These are phyloP conservation scores for Macrophya annulata DNA, from an alignment of 2,888 invertebrate species.

Conservation along the genomic window DNA sequence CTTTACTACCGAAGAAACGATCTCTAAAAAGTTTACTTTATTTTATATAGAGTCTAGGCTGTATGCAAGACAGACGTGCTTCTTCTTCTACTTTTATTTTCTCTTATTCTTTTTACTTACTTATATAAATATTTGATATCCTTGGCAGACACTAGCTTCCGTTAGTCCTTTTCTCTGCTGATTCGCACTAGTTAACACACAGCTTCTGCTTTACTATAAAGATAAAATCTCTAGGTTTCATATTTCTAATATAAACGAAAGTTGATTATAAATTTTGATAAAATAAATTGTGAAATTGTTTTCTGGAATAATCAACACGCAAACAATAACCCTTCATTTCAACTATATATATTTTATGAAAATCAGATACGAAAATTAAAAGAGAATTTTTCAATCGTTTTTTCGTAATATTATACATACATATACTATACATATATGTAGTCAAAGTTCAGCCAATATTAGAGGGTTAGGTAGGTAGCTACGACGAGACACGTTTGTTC, in stretches of 20 bases:
- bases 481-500: background rate
- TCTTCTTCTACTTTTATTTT: background rate
- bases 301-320: no score
- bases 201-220: background rate
- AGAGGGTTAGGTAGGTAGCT: background rate
- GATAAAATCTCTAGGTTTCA: background rate
- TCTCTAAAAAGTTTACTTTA: conserved; percentile 5
- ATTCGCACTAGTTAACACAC: background rate
- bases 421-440: background rate
- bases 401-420: background rate
- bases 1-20: conserved; percentile 18
- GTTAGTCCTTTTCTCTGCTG: background rate
- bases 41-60: conserved; percentile 4
- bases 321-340: background rate
- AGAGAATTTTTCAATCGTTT: background rate
- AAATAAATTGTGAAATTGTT: no score
- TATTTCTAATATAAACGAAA: no score
- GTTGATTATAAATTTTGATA: no score
- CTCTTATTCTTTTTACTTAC: background rate
- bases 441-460: background rate
- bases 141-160: background rate
- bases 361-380: background rate
- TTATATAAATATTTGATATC: conserved; percentile 1
- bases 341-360: background rate
- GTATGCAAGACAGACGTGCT: background rate